phyloP scores from a whole-genome alignment of 2,113 vertebrate species.

The Oreochromis tanganicae region DNA sequence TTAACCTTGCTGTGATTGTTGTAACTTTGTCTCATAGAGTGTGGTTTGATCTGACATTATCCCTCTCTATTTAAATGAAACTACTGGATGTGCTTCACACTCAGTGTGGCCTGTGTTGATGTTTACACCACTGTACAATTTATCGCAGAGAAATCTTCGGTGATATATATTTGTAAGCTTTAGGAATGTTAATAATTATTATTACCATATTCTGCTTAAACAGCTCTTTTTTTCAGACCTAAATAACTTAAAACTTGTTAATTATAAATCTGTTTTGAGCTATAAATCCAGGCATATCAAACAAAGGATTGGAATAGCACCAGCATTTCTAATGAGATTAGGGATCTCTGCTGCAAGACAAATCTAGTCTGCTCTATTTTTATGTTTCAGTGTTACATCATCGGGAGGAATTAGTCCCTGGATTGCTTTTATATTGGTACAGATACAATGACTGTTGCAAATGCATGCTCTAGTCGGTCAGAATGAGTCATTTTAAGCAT shows the following conservation, averaged over 20 bases:
- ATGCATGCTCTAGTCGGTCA: background rate
- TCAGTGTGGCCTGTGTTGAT: background rate
- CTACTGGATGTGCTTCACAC: conserved; percentile 1
- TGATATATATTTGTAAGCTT: background rate
- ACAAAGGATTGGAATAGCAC: conserved; percentile 28
- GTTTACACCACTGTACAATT: conserved; percentile 8
- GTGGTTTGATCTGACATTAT: conserved; percentile 22
- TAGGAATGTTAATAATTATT: background rate
- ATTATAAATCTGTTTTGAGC: conserved; percentile 10
- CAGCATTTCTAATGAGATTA: conserved; percentile 44
- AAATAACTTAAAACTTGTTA: background rate
- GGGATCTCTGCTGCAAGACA: conserved; percentile 15
- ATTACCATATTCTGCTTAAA: background rate
- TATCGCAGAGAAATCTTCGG: background rate
- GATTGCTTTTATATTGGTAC: background rate
- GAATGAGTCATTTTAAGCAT: background rate
- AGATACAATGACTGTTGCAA: background rate
- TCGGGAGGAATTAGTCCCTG: background rate
- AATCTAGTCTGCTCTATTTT: conserved; percentile 27
- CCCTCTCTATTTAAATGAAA: background rate
- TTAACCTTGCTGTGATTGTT: conserved; percentile 41
- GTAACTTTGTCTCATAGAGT: background rate
- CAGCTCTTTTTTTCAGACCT: background rate
- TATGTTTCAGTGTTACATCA: conserved; percentile 20
- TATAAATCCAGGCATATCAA: conserved; percentile 25